Base-by-base conservation (phyloP, 2,113 vertebrate species). In the Beaufortia kweichowensis region DNA sequence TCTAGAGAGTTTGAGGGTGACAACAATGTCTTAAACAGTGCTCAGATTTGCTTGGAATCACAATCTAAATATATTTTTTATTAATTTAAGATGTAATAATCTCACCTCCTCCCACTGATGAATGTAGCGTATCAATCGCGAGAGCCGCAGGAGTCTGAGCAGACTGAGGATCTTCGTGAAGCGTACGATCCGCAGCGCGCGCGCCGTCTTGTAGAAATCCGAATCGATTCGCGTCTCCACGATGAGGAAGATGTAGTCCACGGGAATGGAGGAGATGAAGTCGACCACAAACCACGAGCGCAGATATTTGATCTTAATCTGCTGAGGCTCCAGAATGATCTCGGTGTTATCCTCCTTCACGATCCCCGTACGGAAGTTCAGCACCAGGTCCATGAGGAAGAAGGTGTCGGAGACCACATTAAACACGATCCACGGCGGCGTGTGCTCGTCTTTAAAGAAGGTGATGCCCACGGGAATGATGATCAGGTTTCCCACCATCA, bases 401-500 rank as follows among this genome's bases (percentile, higher is more conserved):
- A 98, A 99, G 0, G 97, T 99, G 89, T 99, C 97, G 0, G 97
- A 99, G 74, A 99, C 95, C 74, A 99, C 97, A 2, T 99, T 99
- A 92, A 99, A 99, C 85, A 98, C 94, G 35, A 99, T 99, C 97
- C 97, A 99, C 0, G 96, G 95, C 0, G 97, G 97, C 3, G 97
- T 99, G 88, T 98, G 95, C 85, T 99, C 96, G 0, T 99, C 97
- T 85, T 99, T 98, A 94, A 99, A 99, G 91, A 99, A 99, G 6
- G 97, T 99, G 92, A 99, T 99, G 88, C 97, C 97, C 85, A 99
- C 97, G 0, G 97, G 97, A 79, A 99, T 99, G 90, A 99, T 97
- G 92, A 99, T 98, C 86, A 99, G 92, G 90, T 99, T 99, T 67
- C 97, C 97, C 79, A 99, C 97, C 97, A 99, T 99, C 84, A 99